Evolutionary conservation across 2,113 vertebrate genomes (phyloP).

Genomic region (Indicator maculatus): DNA sequence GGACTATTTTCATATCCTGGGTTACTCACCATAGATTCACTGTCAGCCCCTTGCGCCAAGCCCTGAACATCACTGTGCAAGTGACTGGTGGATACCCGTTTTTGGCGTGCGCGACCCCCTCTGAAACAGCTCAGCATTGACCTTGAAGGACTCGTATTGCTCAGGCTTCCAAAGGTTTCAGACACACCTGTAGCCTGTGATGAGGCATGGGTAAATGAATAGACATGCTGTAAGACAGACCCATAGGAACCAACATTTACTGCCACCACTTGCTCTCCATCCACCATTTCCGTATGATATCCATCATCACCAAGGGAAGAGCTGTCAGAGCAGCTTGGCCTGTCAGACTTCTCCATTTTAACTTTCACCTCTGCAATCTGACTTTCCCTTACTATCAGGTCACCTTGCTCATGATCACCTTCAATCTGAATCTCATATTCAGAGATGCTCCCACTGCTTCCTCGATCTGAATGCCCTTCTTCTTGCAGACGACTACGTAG

Average conservation of each 20-base stretch:
- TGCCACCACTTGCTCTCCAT: conserved; percentile 94
- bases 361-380: conserved; percentile 93
- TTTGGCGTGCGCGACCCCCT: conserved; percentile 89
- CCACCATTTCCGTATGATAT: conserved; percentile 96
- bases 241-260: conserved; percentile 94
- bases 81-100: conserved; percentile 77
- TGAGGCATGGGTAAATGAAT: conserved; percentile 85
- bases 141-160: conserved; percentile 90
- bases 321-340: conserved; percentile 94
- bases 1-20: conserved; percentile 85
- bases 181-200: conserved; percentile 77
- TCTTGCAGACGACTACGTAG: conserved; percentile 82
- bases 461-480: conserved; percentile 94
- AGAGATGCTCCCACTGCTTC: conserved; percentile 91
- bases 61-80: conserved; percentile 76
- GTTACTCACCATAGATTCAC: conserved; percentile 74
- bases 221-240: conserved; percentile 89
- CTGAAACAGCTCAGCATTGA: conserved; percentile 92
- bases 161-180: conserved; percentile 85
- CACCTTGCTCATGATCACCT: conserved; percentile 90
- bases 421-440: conserved; percentile 94
- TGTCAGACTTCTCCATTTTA: conserved; percentile 91
- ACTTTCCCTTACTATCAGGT: conserved; percentile 88
- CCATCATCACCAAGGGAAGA: conserved; percentile 96
- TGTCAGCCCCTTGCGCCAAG: conserved; percentile 73